Evolutionary conservation across 2,797 vertebrate species (phyloP), one percentile per base, ranked within the genome.

Genomic region (Argya squamiceps): DNA sequence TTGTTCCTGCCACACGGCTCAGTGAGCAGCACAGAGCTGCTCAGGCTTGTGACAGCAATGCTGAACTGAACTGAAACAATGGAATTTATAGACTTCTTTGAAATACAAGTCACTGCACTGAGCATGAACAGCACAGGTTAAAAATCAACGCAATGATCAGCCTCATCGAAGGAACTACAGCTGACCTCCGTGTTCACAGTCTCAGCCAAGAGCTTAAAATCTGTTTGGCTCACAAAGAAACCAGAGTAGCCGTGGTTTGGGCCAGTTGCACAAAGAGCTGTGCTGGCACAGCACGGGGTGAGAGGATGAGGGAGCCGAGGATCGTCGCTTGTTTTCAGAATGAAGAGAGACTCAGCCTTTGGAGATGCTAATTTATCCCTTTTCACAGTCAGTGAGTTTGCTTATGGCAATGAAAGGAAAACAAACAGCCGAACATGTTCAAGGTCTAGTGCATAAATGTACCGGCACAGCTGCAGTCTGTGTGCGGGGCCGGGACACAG

Each of bases 321-420:
- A 56, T 59, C 68, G 8, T 4, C 7, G n/a, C 84, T 84, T 84
- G 70, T 70, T 93, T 87, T 84, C 86, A 63, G 83, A 91, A 79
- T 53, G 85, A 49, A 85, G 62, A 92, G 65, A 59, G 41, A 5
- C 41, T 69, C 63, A 19, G 77, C 50, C 93, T 93, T 82, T 69
- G 50, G 84, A 91, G 92, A 95, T 90, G 86, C 64, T 91, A 93
- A 96, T 96, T 95, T 80, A 84, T 87, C 88, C 80, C 74, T 95
- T 95, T 94, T 93, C 94, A 94, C 77, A 89, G 90, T 56, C 93
- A 87, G n/a, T 46, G 94, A 84, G 95, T 86, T 96, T 93, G 90
- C 95, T 96, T 79, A 53, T 63, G 78, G 88, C 67, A 29, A 73
- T 12, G 73, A 71, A 93, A 91, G 74, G 88, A 91, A 96, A 97